A percentile compares a stretch with the other conserved stretches of the same genome.
These are phyloP conservation scores for Balaeniceps rex DNA, from an alignment of 2,113 vertebrate species.

Conservation along the genomic window DNA sequence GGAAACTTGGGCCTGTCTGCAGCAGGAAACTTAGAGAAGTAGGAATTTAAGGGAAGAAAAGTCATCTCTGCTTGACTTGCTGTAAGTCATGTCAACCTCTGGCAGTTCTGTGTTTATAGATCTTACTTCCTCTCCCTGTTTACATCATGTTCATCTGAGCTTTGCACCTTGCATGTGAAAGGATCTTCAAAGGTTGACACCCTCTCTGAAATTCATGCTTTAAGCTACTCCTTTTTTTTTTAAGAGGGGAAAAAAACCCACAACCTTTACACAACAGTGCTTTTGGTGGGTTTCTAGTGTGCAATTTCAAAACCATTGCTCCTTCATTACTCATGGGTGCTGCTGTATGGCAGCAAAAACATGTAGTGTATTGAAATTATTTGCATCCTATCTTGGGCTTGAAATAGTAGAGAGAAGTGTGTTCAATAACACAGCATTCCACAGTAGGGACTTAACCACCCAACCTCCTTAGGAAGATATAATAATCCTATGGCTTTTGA, in stretches of 20 bases:
- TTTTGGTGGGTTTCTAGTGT: not conserved
- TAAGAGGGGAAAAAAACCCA: not conserved
- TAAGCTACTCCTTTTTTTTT: not conserved
- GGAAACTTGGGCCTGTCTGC: not conserved
- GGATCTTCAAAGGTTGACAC: not conserved
- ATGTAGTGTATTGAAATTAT: not conserved
- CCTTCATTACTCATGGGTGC: not conserved
- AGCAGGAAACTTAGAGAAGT: not conserved
- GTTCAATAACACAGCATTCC: not conserved
- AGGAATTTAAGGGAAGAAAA: not conserved
- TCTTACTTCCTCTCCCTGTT: not conserved
- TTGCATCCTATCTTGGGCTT: not conserved
- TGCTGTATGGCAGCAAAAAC: not conserved
- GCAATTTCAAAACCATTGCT: not conserved
- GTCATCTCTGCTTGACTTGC: not conserved
- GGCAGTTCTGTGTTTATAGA: not conserved
- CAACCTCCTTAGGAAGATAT: not conserved
- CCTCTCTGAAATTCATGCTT: conserved; percentile 10
- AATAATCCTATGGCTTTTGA: not conserved
- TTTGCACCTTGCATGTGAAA: conserved; percentile 19
- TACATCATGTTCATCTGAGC: not conserved
- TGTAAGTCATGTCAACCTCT: not conserved
- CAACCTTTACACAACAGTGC: not conserved
- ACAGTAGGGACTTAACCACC: not conserved
- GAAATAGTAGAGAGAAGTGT: not conserved